Percentiles rank a stretch among this genome's conserved stretches.
phyloP scores from a whole-genome alignment of 2,888 invertebrate species.

The Celastrina argiolus region DNA sequence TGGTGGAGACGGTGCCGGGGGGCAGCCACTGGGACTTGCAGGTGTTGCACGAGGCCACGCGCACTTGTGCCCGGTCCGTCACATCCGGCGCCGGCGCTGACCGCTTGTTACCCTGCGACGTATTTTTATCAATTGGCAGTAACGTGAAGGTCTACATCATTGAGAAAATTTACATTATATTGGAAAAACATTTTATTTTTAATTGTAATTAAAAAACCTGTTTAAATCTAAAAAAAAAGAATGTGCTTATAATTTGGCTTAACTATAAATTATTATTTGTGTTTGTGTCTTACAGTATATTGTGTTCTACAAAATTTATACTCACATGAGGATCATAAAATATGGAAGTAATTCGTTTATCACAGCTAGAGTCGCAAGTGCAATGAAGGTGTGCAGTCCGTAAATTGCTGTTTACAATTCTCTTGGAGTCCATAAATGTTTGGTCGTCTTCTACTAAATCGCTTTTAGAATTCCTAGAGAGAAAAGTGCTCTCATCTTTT shows the following conservation, averaged over 20 bases:
- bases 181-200: no score
- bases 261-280: not conserved
- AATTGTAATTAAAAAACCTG: no score
- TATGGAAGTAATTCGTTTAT: constrained; percentile 58
- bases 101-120: constrained; percentile 59
- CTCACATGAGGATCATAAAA: constrained; percentile 71
- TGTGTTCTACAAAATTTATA: constrained; percentile 23
- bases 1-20: constrained; percentile 70
- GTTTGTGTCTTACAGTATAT: not conserved
- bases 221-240: no score
- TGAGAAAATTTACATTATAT: no score
- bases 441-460: constrained; percentile 59
- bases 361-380: constrained; percentile 57
- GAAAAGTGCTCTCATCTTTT: constrained; percentile 53
- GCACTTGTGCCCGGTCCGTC: constrained; percentile 62
- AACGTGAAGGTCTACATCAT: no score
- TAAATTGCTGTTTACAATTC: constrained; percentile 49
- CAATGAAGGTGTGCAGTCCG: constrained; percentile 56
- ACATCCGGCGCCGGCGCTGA: constrained; percentile 79
- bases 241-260: not conserved
- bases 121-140: not conserved
- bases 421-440: constrained; percentile 60
- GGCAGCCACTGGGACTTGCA: constrained; percentile 70
- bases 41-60: constrained; percentile 47
- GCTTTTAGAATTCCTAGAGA: constrained; percentile 55